Base-by-base conservation (phyloP, 2,113 vertebrate species). In the Hyla sarda region DNA sequence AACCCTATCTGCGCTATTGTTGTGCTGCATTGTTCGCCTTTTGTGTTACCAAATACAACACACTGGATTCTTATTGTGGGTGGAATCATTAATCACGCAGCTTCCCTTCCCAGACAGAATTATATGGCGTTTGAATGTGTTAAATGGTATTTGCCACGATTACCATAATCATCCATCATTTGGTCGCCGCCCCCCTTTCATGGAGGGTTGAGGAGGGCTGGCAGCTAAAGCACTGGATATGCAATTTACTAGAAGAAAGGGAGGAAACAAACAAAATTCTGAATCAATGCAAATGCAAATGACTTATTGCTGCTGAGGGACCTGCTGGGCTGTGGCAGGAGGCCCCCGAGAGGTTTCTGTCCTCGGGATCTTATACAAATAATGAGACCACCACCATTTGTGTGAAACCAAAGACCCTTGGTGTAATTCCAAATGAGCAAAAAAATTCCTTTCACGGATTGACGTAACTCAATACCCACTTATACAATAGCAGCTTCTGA, bases 391-490 rank as follows among this genome's bases (percentile, higher is more conserved):
- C 41, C n/a, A 69, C 28, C n/a, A 30, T 71, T 32, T 32, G 71
- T 34, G 19, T 50, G 45, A 82, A 69, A 69, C 62, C 60, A 71
- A 71, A 82, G 41, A 69, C 62, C 62, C 45, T 69, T 69, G 65
- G 45, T 71, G 19, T 32, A 19, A 69, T 67, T 71, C 72, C 52
- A 75, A 75, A 58, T 23, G 54, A 84, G 73, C 34, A 37, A 60
- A 34, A 48, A 77, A 32, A 75, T 74, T 45, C 41, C 48, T 92
- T 92, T 88, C 69, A 41, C 34, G 79, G 80, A 62, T 82, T 88
- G 88, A 87, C 89, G 88, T 91, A 91, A 91, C 86, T 92, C 84
- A 86, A 84, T 88, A 89, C 80, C 86, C 89, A 81, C 90, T 91
- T 89, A 87, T 79, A 85, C 91, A 91, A 91, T 60, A 54, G 16